Evolutionary conservation across 2,888 invertebrate species (phyloP), one percentile per base, ranked within the genome.

Genomic region (Polymixis lichenea): DNA sequence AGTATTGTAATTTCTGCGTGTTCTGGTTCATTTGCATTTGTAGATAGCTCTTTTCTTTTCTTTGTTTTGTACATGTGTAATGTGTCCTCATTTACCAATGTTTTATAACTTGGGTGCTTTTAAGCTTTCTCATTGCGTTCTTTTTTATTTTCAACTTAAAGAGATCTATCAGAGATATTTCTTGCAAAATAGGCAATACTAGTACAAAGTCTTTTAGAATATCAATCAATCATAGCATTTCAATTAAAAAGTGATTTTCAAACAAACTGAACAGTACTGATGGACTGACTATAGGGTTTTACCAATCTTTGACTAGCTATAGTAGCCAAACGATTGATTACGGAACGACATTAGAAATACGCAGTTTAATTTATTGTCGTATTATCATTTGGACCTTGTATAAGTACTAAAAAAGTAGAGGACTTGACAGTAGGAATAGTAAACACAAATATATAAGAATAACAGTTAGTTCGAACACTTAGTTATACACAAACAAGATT

Each of bases 21-120:
- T 22, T 75, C 19, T 17, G 19, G n/a, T 78, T 46, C 11, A 67
- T 80, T 78, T 83, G 67, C 62, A 83, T 80, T 71, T 15, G 46
- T 49, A 71, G 53, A 68, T 60, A 60, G 64, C n/a, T 68, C 62
- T 64, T 67, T 77, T 68, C 49, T 51, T 72, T 60, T 58, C 8
- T 58, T 77, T 56, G 49, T 66, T 64, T n/a, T 67, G 9, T 53
- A n/a, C 13, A 3, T 38, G 13, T 22, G 32, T n/a, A 19, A 60
- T 28, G 2, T 22, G 7, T 75, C 32, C 43, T 46, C 13, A n/a
- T 32, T n/a, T 19, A 58, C 32, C 19, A 13, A 22, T 1, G 38
- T 56, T 38, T 58, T 38, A 19, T 67, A 38, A n/a, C 67, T 38
- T n/a, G 4, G 17, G n/a, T 53, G 53, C 15, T 32, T 32, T 17